Conservation (phyloP, 2,888 invertebrate genomes). For the Exocentrus adspersus region DNA sequence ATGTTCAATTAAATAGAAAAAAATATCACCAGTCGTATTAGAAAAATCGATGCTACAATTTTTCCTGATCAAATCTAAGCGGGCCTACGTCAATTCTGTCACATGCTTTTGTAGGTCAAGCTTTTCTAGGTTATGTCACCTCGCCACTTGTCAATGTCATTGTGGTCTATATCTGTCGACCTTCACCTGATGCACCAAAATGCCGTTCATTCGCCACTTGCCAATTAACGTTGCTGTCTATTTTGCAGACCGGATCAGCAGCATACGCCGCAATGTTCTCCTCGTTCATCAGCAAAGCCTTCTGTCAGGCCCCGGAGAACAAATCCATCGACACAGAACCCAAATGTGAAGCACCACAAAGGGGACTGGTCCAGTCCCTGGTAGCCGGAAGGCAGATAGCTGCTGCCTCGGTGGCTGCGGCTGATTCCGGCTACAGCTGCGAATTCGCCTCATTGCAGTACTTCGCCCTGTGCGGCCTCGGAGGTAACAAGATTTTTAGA, state of each 20-base stretch:
- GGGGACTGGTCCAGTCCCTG: slow-evolving; percentile 57
- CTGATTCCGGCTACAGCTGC: slow-evolving; percentile 69
- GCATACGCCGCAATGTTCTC: slow-evolving; percentile 49
- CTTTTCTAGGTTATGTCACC: background rate
- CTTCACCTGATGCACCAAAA: too few relatives aligned
- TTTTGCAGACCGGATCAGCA: background rate
- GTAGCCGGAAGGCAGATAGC: slow-evolving; percentile 60
- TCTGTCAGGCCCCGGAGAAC: slow-evolving; percentile 49
- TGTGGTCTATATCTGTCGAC: background rate
- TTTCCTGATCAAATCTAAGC: background rate
- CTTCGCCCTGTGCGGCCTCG: slow-evolving; percentile 92
- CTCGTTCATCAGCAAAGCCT: slow-evolving; percentile 51
- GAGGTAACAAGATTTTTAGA: slow-evolving; percentile 68
- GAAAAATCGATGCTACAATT: background rate
- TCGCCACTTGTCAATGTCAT: background rate
- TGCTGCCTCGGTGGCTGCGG: slow-evolving; percentile 47
- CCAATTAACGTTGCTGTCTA: background rate
- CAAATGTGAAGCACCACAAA: slow-evolving; percentile 32
- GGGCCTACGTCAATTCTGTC: background rate
- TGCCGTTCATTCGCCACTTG: background rate
- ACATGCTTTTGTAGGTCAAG: background rate
- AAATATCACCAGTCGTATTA: too few relatives aligned
- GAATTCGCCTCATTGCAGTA: slow-evolving; percentile 93
- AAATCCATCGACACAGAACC: slow-evolving; percentile 31
- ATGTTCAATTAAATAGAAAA: too few relatives aligned